These are phyloP conservation scores for Drosophila kohkoa DNA, from an alignment of 1,140 invertebrate species.

Conservation along the genomic window DNA sequence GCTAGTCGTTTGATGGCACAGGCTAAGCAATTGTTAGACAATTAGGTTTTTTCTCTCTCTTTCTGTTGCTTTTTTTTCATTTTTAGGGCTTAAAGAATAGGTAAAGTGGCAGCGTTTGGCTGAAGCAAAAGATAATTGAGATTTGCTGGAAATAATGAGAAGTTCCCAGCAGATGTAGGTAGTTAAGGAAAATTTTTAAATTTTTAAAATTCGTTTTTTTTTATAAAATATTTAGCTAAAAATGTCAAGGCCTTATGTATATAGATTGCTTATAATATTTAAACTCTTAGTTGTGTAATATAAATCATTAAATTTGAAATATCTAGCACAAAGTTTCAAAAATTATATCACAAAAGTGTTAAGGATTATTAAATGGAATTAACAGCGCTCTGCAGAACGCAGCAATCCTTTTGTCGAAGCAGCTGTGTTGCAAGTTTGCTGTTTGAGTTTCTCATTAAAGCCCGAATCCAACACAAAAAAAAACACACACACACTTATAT, in stretches of 20 bases:
- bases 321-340: not conserved
- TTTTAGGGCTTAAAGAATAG: not conserved
- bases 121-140: conserved; percentile 17
- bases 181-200: not conserved
- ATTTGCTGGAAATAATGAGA: conserved; percentile 6
- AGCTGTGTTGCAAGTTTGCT: conserved; percentile 50
- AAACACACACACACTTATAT: not conserved
- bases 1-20: conserved; percentile 62
- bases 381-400: not conserved
- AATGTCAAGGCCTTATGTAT: too few relatives aligned
- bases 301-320: too few relatives aligned
- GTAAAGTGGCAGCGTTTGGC: conserved; percentile 18
- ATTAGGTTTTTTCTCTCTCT: conserved; percentile 61
- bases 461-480: not conserved
- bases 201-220: not conserved
- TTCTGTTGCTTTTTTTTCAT: conserved; percentile 3
- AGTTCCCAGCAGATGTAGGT: not conserved
- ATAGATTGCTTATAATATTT: too few relatives aligned
- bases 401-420: conserved; percentile 23
- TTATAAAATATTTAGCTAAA: too few relatives aligned
- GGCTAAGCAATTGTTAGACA: conserved; percentile 74
- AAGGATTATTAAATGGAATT: not conserved
- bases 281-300: too few relatives aligned
- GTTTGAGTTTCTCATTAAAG: conserved; percentile 78
- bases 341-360: not conserved